phyloP scores from a whole-genome alignment of 2,113 vertebrate species.

The Peromyscus leucopus region DNA sequence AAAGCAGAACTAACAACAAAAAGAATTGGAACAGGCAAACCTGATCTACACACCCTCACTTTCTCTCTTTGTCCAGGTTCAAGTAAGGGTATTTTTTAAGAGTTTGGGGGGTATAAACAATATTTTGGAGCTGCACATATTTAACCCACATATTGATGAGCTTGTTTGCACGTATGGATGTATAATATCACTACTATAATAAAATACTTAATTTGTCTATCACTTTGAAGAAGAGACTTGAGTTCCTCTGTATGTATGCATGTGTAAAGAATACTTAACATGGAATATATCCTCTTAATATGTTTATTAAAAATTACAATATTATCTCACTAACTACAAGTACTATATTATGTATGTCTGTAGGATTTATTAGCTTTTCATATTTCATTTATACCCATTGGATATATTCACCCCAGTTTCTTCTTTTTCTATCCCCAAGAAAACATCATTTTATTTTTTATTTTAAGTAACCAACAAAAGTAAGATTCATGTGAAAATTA shows the following conservation, averaged over 20 bases:
- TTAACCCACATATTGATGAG: not conserved
- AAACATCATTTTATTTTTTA: not conserved
- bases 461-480: not conserved
- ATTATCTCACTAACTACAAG: not conserved
- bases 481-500: not conserved
- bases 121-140: not conserved
- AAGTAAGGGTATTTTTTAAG: not conserved
- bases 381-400: not conserved
- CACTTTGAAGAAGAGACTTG: not conserved
- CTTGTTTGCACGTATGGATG: not conserved
- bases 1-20: not conserved
- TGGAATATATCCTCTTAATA: not conserved
- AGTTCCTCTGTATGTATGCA: not conserved
- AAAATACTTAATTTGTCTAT: not conserved
- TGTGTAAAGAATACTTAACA: not conserved
- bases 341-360: not conserved
- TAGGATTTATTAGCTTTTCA: not conserved
- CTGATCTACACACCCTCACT: not conserved
- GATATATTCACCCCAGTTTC: not conserved
- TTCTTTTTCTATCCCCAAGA: not conserved
- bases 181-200: not conserved
- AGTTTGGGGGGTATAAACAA: not conserved
- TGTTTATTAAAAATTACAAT: not conserved
- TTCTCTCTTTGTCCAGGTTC: not conserved
- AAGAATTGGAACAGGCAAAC: not conserved